Evolutionary conservation across 1,140 invertebrate species (phyloP).

Genomic region (Thalassaphorura encarpata): DNA sequence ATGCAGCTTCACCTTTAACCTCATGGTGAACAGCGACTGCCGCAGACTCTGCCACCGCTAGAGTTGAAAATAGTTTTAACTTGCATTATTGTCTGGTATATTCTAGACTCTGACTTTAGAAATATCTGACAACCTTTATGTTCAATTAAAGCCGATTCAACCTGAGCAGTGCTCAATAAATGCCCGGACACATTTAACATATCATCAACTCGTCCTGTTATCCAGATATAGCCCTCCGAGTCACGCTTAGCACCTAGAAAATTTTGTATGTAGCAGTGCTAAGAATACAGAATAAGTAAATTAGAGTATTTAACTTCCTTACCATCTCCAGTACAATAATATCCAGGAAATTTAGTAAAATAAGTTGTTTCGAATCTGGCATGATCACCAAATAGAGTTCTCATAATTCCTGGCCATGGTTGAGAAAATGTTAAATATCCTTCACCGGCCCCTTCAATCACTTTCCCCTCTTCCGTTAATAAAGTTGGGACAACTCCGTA

Average conservation of each 20-base stretch:
- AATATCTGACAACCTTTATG: conserved; percentile 25
- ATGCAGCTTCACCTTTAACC: conserved; percentile 91
- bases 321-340: conserved; percentile 95
- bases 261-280: no score
- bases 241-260: conserved; percentile 71
- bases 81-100: no score
- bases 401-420: conserved; percentile 97
- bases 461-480: conserved; percentile 74
- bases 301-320: conserved; percentile 33
- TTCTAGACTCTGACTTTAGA: no score
- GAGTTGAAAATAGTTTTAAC: conserved; percentile 17
- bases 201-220: conserved; percentile 93
- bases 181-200: conserved; percentile 98
- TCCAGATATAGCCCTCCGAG: conserved; percentile 90
- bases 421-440: conserved; percentile 86
- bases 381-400: conserved; percentile 84
- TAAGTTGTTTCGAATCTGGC: conserved; percentile 88
- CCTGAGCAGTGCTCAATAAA: conserved; percentile 88
- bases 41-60: conserved; percentile 78
- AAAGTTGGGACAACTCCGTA: conserved; percentile 86
- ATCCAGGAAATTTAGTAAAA: conserved; percentile 90
- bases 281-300: not conserved
- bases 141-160: conserved; percentile 32
- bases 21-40: conserved; percentile 87
- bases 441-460: conserved; percentile 78